phyloP scores from a whole-genome alignment of 2,113 vertebrate species.

The Lepidothrix coronata region DNA sequence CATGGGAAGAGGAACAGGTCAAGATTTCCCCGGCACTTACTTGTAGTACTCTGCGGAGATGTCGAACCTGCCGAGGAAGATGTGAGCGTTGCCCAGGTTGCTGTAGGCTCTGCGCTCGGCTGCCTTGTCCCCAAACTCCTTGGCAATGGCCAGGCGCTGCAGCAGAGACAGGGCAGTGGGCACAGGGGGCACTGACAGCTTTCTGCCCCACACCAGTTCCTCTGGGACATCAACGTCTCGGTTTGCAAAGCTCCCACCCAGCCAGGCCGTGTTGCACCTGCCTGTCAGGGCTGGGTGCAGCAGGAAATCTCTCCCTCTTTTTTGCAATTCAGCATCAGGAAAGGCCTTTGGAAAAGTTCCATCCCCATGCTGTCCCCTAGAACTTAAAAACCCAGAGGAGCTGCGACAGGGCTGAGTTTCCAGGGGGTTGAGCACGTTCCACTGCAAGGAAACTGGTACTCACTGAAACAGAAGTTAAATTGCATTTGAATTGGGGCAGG shows the following conservation, averaged over 20 bases:
- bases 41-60: conserved; percentile 93
- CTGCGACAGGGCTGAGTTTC: not conserved
- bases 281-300: not conserved
- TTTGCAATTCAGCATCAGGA: not conserved
- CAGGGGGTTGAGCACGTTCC: not conserved
- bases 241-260: not conserved
- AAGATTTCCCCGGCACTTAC: conserved; percentile 69
- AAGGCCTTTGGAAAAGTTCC: not conserved
- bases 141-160: conserved; percentile 94
- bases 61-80: conserved; percentile 93
- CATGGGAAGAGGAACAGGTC: not conserved
- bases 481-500: not conserved
- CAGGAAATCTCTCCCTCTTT: not conserved
- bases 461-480: not conserved
- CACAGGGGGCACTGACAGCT: not conserved
- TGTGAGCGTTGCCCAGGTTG: conserved; percentile 94
- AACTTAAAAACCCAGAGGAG: not conserved
- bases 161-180: not conserved
- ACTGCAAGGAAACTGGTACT: not conserved
- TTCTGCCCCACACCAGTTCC: not conserved
- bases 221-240: fast-evolving
- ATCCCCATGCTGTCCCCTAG: not conserved
- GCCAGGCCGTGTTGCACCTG: fast-evolving
- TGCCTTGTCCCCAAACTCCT: conserved; percentile 96
- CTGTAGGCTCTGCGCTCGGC: conserved; percentile 93